Percentiles rank a stretch among this genome's conserved stretches.
phyloP scores from a whole-genome alignment of 2,797 vertebrate species.

The Clamator glandarius region DNA sequence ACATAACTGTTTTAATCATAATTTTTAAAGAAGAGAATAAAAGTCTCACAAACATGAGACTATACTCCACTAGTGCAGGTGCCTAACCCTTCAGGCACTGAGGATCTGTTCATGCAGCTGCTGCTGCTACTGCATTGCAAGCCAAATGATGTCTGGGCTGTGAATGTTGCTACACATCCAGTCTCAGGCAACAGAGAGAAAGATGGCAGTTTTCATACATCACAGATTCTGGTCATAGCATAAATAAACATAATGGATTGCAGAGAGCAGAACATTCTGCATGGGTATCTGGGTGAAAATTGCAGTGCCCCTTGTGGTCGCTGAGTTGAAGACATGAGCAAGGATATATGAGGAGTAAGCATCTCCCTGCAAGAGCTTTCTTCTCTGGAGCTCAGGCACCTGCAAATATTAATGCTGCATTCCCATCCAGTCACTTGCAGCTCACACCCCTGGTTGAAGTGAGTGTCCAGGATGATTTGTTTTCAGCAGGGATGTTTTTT shows the following conservation, averaged over 20 bases:
- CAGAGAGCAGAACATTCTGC: not conserved
- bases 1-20: not conserved
- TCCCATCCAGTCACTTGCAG: rapidly evolving
- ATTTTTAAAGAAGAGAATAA: not conserved
- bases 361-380: not conserved
- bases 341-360: rapidly evolving
- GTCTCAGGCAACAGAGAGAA: not conserved
- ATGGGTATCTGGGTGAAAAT: not conserved
- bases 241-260: not conserved
- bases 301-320: rapidly evolving
- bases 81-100: rapidly evolving
- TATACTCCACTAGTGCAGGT: not conserved
- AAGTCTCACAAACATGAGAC: not conserved
- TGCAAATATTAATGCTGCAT: not conserved
- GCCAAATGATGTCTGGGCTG: not conserved
- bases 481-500: not conserved
- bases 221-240: not conserved
- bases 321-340: not conserved
- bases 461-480: not conserved
- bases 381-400: not conserved
- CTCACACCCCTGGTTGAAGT: rapidly evolving
- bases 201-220: not conserved
- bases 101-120: not conserved
- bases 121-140: rapidly evolving
- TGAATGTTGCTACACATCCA: not conserved